These are phyloP conservation scores for Typhlomys cinereus DNA, from an alignment of 2,113 vertebrate species.

Conservation along the genomic window DNA sequence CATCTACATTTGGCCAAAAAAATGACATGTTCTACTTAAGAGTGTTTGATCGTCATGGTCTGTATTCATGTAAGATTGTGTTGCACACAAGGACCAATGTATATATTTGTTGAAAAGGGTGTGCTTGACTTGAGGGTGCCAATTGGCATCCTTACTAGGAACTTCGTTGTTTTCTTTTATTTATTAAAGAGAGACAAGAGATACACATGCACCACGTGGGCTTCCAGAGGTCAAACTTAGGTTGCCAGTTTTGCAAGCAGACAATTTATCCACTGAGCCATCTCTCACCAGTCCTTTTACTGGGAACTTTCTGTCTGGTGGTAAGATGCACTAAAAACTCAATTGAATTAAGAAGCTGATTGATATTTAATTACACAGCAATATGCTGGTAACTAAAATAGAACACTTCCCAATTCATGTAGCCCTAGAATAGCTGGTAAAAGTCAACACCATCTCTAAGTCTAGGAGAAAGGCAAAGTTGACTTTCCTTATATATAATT, in stretches of 20 bases:
- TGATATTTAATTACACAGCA: constrained; percentile 22
- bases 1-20: neutral
- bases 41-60: neutral
- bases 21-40: neutral
- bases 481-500: neutral
- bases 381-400: neutral
- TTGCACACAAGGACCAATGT: neutral
- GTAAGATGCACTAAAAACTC: neutral
- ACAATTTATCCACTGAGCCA: no score
- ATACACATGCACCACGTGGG: no score
- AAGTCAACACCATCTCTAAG: neutral
- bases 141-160: neutral
- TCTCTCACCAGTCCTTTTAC: no score
- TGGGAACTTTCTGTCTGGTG: neutral
- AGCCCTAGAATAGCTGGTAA: neutral
- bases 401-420: neutral
- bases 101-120: neutral
- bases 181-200: no score
- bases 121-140: neutral
- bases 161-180: no score
- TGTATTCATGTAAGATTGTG: neutral
- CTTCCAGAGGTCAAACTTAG: no score
- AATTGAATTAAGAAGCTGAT: constrained; percentile 36
- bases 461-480: neutral
- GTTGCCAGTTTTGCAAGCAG: no score